Conservation (phyloP, 2,113 vertebrate species). For the Bubo scandiacus region DNA sequence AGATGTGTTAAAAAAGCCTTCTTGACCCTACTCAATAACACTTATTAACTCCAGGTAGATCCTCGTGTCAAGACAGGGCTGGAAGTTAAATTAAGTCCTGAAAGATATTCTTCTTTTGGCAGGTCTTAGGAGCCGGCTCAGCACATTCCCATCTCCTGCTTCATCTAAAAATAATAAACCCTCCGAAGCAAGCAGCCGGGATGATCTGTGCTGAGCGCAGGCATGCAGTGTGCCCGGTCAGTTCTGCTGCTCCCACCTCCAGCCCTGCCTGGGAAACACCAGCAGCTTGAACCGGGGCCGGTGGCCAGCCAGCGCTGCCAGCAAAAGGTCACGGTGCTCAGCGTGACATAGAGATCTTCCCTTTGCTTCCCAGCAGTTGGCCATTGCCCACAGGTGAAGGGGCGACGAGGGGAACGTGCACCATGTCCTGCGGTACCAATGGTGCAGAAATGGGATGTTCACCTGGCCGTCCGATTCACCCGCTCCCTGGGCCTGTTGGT, state of each 20-base stretch:
- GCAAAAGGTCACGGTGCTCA: not conserved
- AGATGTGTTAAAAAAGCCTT: not conserved
- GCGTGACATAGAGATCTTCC: not conserved
- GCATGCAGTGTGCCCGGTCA: fast-evolving
- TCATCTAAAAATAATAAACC: conserved; percentile 62
- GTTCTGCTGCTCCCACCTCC: not conserved
- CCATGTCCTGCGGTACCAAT: fast-evolving
- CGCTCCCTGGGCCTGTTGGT: not conserved
- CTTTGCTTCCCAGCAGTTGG: not conserved
- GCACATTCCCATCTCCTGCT: conserved; percentile 48
- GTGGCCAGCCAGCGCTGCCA: not conserved
- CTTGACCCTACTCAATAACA: not conserved
- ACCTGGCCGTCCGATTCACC: fast-evolving
- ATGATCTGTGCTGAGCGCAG: not conserved
- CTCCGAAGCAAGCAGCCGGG: not conserved
- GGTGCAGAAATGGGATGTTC: not conserved
- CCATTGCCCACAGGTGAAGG: fast-evolving
- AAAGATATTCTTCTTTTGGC: conserved; percentile 44
- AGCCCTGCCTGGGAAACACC: not conserved
- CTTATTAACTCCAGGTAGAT: conserved; percentile 1
- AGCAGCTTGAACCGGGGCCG: not conserved
- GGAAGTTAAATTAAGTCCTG: not conserved
- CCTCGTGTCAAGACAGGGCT: not conserved
- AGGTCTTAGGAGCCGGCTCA: conserved; percentile 37
- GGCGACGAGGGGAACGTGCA: fast-evolving